phyloP scores from a whole-genome alignment of 2,888 invertebrate genomes.

The Troides oblongomaculatus region DNA sequence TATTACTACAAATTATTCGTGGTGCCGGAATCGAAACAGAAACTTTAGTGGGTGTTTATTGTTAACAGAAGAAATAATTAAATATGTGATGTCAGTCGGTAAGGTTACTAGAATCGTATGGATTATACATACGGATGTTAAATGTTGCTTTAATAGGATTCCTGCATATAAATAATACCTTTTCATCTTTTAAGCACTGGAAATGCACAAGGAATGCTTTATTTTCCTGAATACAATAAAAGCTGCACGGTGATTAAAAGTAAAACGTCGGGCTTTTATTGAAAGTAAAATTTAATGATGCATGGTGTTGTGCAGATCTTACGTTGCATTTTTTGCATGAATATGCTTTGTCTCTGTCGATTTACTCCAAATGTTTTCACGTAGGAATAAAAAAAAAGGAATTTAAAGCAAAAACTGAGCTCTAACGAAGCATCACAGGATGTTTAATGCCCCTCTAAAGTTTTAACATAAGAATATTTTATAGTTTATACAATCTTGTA shows the following conservation, averaged over 20 bases:
- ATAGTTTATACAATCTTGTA: too few species aligned
- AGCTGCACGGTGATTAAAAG: slow-evolving; percentile 7
- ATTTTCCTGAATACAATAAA: slow-evolving; percentile 19
- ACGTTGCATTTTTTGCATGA: slow-evolving; percentile 18
- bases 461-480: too few species aligned
- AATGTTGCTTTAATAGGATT: too few species aligned
- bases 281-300: slow-evolving; percentile 26
- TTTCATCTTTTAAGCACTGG: not conserved
- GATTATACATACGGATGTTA: too few species aligned
- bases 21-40: too few species aligned
- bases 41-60: too few species aligned
- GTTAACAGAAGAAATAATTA: too few species aligned
- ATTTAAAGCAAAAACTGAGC: slow-evolving; percentile 4
- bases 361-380: slow-evolving; percentile 13
- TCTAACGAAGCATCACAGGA: slow-evolving; percentile 23
- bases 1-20: too few species aligned
- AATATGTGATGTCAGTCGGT: too few species aligned
- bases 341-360: slow-evolving; percentile 18
- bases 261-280: slow-evolving; percentile 22
- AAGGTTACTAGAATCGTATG: too few species aligned
- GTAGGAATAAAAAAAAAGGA: not conserved
- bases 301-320: slow-evolving; percentile 20
- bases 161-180: not conserved
- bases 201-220: not conserved
- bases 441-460: slow-evolving; percentile 14